Evolutionary conservation across 2,113 vertebrate genomes (phyloP).

Genomic region (Phoxinus phoxinus): DNA sequence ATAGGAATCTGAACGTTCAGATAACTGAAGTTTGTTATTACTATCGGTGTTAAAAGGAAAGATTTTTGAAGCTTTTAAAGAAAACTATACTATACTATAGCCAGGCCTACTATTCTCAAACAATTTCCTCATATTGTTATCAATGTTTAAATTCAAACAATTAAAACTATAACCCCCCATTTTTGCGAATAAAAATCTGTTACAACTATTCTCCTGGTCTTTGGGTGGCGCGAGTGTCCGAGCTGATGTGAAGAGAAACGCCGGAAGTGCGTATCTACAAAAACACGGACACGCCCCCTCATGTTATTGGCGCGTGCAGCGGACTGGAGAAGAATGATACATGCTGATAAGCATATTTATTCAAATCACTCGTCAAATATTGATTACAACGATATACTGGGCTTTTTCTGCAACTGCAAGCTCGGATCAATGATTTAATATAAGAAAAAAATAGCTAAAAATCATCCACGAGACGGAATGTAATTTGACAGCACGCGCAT

Average conservation of each 20-base stretch:
- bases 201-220: not conserved
- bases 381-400: not conserved
- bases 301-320: conserved; percentile 27
- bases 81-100: no score
- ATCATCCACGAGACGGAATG: not conserved
- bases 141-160: no score
- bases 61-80: no score
- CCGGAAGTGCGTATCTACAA: conserved; percentile 45
- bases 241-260: not conserved
- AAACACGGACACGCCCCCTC: conserved; percentile 47
- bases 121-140: no score
- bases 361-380: conserved; percentile 13
- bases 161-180: not conserved
- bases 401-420: not conserved
- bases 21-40: no score
- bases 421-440: not conserved
- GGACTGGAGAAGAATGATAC: conserved; percentile 14
- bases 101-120: no score
- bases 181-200: not conserved
- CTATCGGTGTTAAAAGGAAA: no score
- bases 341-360: conserved; percentile 14
- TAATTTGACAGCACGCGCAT: not conserved
- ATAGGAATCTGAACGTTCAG: no score
- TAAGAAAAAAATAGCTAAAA: not conserved
- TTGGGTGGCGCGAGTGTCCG: conserved; percentile 30